Percentiles rank a stretch among this genome's conserved stretches.
These are phyloP conservation scores for Campoplex nolae DNA, from an alignment of 2,888 invertebrate genomes.

Conservation along the genomic window DNA sequence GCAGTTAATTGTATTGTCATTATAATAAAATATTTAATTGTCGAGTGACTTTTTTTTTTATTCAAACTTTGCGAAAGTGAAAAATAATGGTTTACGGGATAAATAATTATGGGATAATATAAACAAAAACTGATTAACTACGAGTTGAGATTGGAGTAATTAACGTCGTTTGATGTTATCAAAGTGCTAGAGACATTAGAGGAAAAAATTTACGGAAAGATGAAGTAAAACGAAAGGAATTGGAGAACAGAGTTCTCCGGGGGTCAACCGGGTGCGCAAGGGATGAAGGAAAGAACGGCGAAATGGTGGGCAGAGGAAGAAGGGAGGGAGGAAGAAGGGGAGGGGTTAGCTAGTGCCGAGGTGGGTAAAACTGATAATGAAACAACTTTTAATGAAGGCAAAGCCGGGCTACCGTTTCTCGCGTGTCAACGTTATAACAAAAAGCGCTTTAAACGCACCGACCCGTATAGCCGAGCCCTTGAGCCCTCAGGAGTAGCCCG, in stretches of 20 bases:
- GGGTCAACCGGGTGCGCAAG: conserved; percentile 31
- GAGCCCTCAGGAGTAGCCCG: conserved; percentile 22
- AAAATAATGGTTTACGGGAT: conserved; percentile 13
- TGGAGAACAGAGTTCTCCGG: conserved; percentile 42
- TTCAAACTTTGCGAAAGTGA: not conserved
- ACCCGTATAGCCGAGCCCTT: conserved; percentile 40
- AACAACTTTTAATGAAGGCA: conserved; percentile 74
- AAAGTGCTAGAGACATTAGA: not conserved
- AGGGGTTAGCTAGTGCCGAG: conserved; percentile 39
- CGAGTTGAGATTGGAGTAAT: conserved; percentile 35
- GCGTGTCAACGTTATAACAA: conserved; percentile 71
- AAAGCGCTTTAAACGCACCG: conserved; percentile 68
- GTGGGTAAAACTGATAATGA: conserved; percentile 67
- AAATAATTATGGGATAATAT: not conserved
- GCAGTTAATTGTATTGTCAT: not conserved
- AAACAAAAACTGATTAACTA: conserved; percentile 4
- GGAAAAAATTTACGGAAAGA: conserved; percentile 21
- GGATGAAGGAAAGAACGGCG: conserved; percentile 29
- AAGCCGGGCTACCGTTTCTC: conserved; percentile 59
- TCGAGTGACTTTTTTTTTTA: not conserved
- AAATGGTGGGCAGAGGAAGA: not conserved
- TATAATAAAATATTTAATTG: not conserved
- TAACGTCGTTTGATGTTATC: conserved; percentile 39
- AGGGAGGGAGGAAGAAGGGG: conserved; percentile 44
- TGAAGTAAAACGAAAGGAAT: conserved; percentile 21